phyloP scores from a whole-genome alignment of 2,113 vertebrate species.

The Gnathonemus echidnorhynchus region DNA sequence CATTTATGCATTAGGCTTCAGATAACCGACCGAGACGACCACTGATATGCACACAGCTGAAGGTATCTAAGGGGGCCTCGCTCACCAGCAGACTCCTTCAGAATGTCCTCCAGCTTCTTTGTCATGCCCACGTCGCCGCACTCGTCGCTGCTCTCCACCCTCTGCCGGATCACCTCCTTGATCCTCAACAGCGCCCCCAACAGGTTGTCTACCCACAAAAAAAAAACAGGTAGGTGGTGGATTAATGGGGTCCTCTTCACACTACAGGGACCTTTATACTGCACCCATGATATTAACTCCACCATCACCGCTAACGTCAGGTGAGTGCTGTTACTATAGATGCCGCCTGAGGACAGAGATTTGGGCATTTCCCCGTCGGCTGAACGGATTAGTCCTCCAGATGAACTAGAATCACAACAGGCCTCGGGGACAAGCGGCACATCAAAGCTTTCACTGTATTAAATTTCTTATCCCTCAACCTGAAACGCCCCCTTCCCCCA shows the following conservation, averaged over 20 bases:
- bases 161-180: slow-evolving; percentile 57
- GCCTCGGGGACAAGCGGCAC: background rate
- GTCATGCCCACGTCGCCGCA: slow-evolving; percentile 57
- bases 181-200: slow-evolving; percentile 54
- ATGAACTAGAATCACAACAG: background rate
- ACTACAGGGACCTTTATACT: background rate
- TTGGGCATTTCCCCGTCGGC: background rate
- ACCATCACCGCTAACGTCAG: background rate
- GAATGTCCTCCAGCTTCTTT: slow-evolving; percentile 55
- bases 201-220: slow-evolving; percentile 50
- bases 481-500: background rate
- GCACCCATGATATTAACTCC: background rate
- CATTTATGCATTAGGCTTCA: background rate
- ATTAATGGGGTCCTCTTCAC: background rate
- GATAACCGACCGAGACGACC: background rate
- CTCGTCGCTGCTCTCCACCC: slow-evolving; percentile 57
- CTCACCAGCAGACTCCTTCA: slow-evolving; percentile 58
- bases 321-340: background rate
- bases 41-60: background rate
- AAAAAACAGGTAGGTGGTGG: background rate
- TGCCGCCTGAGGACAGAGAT: background rate
- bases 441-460: background rate
- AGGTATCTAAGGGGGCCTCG: background rate
- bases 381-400: background rate
- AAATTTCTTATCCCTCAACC: background rate